These are phyloP conservation scores for Venturia canescens DNA, from an alignment of 1,140 invertebrate genomes.

Conservation along the genomic window DNA sequence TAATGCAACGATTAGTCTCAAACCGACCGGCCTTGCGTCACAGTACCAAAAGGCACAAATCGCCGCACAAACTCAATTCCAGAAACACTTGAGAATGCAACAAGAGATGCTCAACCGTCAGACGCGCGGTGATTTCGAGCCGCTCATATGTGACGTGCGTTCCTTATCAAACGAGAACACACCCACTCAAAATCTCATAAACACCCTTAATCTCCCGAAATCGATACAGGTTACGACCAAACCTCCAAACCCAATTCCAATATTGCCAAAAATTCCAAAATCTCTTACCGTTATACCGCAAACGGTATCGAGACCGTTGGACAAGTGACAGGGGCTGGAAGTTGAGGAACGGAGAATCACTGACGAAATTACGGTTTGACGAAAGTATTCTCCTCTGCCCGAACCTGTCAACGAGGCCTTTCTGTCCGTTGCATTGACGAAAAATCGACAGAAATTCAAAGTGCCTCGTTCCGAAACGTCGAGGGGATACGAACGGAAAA, in stretches of 20 bases:
- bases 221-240: constrained; percentile 76
- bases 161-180: constrained; percentile 70
- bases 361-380: constrained; percentile 30
- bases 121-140: constrained; percentile 74
- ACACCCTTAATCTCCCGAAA: constrained; percentile 73
- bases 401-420: not conserved
- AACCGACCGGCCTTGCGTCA: constrained; percentile 20
- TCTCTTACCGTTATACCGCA: constrained; percentile 86
- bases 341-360: constrained; percentile 6
- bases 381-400: not conserved
- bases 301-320: constrained; percentile 72
- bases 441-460: not conserved
- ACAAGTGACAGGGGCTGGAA: constrained; percentile 67
- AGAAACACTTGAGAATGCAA: constrained; percentile 73
- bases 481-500: not conserved
- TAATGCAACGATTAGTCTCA: constrained; percentile 34
- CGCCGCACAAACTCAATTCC: constrained; percentile 69
- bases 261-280: constrained; percentile 86
- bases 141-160: constrained; percentile 75
- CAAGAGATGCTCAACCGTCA: constrained; percentile 74
- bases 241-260: constrained; percentile 68
- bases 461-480: not conserved
- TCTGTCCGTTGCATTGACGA: not conserved
- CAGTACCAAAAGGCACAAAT: constrained; percentile 69
- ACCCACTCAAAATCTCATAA: constrained; percentile 72